phyloP scores from a whole-genome alignment of 1,140 invertebrate genomes.

The Brachionus calyciflorus region DNA sequence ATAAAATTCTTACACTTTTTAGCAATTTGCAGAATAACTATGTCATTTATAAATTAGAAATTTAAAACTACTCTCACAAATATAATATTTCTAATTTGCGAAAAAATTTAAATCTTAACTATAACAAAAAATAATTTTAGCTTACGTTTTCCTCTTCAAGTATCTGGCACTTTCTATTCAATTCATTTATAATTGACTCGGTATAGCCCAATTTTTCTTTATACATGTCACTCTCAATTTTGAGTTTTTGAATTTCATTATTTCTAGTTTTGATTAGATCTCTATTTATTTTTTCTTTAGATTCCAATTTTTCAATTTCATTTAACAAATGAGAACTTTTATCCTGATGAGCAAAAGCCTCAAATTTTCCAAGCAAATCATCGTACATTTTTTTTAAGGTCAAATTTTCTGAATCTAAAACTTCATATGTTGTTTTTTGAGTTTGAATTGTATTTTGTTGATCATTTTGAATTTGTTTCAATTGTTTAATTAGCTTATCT shows the following conservation, averaged over 20 bases:
- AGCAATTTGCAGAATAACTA: too few species aligned
- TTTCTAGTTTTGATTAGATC: neutral
- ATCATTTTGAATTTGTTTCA: slow-evolving; percentile 14
- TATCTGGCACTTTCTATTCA: slow-evolving; percentile 4
- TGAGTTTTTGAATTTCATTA: slow-evolving; percentile 20
- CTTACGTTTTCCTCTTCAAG: neutral
- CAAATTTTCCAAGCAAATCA: slow-evolving; percentile 8
- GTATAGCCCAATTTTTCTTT: slow-evolving; percentile 16
- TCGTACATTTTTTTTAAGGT: slow-evolving; percentile 23
- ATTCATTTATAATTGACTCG: neutral
- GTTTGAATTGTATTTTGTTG: slow-evolving; percentile 1
- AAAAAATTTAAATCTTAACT: neutral
- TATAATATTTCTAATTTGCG: too few species aligned
- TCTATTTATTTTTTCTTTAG: neutral
- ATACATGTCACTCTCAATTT: slow-evolving; percentile 3
- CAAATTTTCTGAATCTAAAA: slow-evolving; percentile 12
- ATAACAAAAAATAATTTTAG: neutral
- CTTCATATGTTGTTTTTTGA: neutral
- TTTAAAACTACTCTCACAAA: too few species aligned
- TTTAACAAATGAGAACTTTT: neutral
- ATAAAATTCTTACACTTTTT: too few species aligned
- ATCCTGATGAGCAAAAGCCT: neutral
- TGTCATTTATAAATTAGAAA: too few species aligned
- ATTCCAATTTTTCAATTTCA: neutral
- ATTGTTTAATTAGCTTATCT: slow-evolving; percentile 5